Base-by-base conservation (phyloP, 2,888 invertebrate species). In the Lasioglossum malachurum region DNA sequence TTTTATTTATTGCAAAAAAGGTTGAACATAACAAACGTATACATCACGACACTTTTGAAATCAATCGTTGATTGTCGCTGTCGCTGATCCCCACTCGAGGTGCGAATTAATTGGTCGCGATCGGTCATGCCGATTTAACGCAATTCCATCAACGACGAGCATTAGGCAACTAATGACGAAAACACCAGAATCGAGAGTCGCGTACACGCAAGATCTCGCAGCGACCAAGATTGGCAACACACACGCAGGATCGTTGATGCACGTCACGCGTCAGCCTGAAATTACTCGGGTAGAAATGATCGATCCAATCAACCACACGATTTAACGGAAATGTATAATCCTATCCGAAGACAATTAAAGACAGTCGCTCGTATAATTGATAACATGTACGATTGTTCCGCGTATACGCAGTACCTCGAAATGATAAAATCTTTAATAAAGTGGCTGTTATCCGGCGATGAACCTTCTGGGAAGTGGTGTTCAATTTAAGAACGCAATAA, bases 221-320 rank as follows among this genome's bases (percentile, higher is more conserved):
- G 41, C 46, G 41, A 49, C 35, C 35, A 53, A 71, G 75, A 73
- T 79, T 14, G 78, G 46, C 41, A 69, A 73, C 71, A 57, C 16
- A 67, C 49, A 64, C 64, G 60, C 57, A 23, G 53, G 74, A n/a
- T 72, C 78, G 74, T 64, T 67, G 86, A 81, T 60, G 80, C 80
- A 73, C 75, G 46, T 67, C 35, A 72, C 71, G 80, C 71, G 78
- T 76, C 79, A 80, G 82, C 72, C 80, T 84, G 87, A 80, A 87
- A 89, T 89, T 90, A 83, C 80, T 77, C 72, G 78, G 85, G 83
- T 82, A 88, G 84, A 87, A 87, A 82, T 81, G 78, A 87, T 90
- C 89, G 84, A 82, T 90, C 83, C 91, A 90, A 90, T 90, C 90
- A 90, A 84, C 82, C 82, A 82, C 71, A 71, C 85, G 83, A 81